Evolutionary conservation across 2,888 invertebrate genomes (phyloP), one percentile per base, ranked within the genome.

Genomic region (Phengaris arion): DNA sequence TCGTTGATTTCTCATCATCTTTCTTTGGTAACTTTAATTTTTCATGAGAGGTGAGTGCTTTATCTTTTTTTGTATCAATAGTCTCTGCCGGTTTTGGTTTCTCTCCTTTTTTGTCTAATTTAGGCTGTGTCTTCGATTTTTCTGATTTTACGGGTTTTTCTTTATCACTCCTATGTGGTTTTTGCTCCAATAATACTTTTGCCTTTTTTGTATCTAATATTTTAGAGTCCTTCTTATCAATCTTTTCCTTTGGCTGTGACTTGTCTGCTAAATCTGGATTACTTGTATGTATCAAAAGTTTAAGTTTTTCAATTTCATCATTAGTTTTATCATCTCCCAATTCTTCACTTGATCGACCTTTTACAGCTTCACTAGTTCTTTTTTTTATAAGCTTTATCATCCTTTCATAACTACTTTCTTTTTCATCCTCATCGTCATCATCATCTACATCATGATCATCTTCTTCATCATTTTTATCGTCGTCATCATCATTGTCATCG

Each of bases 341-440:
- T 54, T 72, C 72, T 52, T 72, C 72, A 8, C 74, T 74, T 69
- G 75, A 74, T 72, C 75, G 22, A 48, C 74, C 68, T 75, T 75
- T 59, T 54, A 72, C 22, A 52, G 72, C 46, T 77, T 82, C 80
- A 45, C 79, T 81, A 69, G 80, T 79, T 74, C 73, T 76, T 4
- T 72, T 77, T 22, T 72, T 72, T 7, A 72, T 72, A 9, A 72
- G 22, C 10, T 54, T 72, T 35, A 72, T 72, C 72, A 72, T 72
- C 22, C 15, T 35, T 12, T 70, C 70, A 51, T 70, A 70, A 48
- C 48, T 48, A 52, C 64, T 64, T 64, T 64, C 64, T 64, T 64
- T 6, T 10, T 45, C 10, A 12, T 15, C 74, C 5, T 68, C 74
- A 10, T 68, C 73, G n/a, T 73, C 54, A 54, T 57, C 52, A 68